These are phyloP conservation scores for Heterochromis multidens DNA, from an alignment of 2,113 vertebrate species.

Conservation along the genomic window DNA sequence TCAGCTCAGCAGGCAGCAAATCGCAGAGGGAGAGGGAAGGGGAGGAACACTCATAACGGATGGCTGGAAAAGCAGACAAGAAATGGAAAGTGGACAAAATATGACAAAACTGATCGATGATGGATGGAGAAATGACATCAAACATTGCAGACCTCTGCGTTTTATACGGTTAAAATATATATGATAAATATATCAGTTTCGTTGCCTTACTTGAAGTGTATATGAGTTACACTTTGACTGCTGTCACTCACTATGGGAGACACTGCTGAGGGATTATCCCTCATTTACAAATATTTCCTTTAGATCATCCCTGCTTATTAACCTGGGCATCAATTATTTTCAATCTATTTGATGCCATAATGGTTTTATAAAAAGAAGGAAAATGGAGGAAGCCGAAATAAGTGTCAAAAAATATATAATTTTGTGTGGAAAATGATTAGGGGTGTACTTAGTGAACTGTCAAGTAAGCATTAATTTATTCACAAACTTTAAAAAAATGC, in stretches of 20 bases:
- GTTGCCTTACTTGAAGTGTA: background rate
- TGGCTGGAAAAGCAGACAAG: background rate
- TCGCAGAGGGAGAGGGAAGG: background rate
- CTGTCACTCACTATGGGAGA: conserved; percentile 22
- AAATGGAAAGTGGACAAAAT: background rate
- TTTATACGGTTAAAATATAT: too few species aligned
- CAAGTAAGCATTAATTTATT: conserved; percentile 16
- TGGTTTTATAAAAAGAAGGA: background rate
- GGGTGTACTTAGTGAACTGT: background rate
- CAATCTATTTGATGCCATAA: background rate
- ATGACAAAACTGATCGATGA: background rate
- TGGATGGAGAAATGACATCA: conserved; percentile 6
- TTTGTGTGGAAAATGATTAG: conserved; percentile 1
- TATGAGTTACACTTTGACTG: background rate
- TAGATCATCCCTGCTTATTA: conserved; percentile 6
- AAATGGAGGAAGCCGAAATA: background rate
- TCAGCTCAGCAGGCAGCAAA: conserved; percentile 39
- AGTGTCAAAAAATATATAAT: background rate
- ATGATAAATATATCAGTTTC: too few species aligned
- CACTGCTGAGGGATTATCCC: background rate
- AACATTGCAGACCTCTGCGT: too few species aligned
- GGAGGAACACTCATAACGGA: background rate
- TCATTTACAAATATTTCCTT: background rate
- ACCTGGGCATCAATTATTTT: conserved; percentile 14
- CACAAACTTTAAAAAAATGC: background rate